Evolutionary conservation across 1,140 invertebrate species (phyloP).

Genomic region (Pentalonia nigronervosa): DNA sequence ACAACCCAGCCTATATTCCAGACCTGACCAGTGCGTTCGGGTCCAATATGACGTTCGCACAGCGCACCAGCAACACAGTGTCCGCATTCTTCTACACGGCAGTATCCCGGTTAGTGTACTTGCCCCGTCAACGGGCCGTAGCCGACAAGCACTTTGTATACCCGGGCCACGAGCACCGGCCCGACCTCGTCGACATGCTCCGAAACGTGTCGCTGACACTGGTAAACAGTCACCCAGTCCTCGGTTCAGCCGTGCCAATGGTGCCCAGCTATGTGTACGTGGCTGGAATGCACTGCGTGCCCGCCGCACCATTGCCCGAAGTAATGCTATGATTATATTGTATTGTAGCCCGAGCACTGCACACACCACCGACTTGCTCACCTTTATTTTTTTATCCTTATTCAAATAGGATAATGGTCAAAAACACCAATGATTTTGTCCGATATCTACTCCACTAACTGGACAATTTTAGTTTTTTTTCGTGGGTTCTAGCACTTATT

Average conservation of each 20-base stretch:
- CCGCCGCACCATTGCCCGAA: conserved; percentile 59
- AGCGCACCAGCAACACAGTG: not conserved
- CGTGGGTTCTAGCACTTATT: not conserved
- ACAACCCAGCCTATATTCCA: conserved; percentile 46
- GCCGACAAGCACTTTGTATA: conserved; percentile 60
- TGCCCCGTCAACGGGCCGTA: conserved; percentile 57
- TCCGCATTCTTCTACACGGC: not conserved
- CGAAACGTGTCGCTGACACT: conserved; percentile 65
- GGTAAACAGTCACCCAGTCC: conserved; percentile 68
- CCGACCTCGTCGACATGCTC: conserved; percentile 59
- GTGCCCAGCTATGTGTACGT: conserved; percentile 68
- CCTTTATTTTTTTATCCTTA: not conserved
- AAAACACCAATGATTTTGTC: not conserved
- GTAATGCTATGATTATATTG: conserved; percentile 20
- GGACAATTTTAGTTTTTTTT: not conserved
- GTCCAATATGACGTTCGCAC: conserved; percentile 26
- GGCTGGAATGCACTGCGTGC: conserved; percentile 68
- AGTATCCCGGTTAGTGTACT: not conserved
- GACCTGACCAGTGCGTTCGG: not conserved
- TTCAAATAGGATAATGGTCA: not conserved
- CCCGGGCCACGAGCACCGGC: conserved; percentile 59
- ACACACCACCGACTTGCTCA: not conserved
- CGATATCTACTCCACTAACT: not conserved
- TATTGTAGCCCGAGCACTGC: not conserved
- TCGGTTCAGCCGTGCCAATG: conserved; percentile 65